Evolutionary conservation across 2,797 vertebrate species (phyloP), one percentile per base, ranked within the genome.

Genomic region (Alauda arvensis): DNA sequence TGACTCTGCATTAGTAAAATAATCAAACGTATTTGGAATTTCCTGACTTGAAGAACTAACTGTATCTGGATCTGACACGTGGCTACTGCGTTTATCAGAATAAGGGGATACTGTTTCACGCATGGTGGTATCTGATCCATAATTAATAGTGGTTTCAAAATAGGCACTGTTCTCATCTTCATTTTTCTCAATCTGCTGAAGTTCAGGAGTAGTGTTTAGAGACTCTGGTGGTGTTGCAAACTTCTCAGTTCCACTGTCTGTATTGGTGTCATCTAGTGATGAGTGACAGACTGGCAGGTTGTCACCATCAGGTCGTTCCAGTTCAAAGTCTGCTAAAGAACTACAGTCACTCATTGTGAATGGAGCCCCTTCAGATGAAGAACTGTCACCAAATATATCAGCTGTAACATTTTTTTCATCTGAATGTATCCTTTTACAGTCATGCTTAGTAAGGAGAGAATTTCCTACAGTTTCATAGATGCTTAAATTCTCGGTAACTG

Each of bases 331-430:
- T 39, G 91, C 76, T 76, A 85, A 51, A 60, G 95, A 97, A 9
- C 90, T 95, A 4, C 42, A 79, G 11, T 96, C 95, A 26, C 96
- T 97, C 40, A 97, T 51, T 45, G 97, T 97, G 71, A 97, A 97
- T 9, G 93, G 52, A 56, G 89, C 92, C 12, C 97, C 97, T 85
- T 96, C 96, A 10, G 95, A 88, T 65, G 95, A 94, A 71, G 92
- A 94, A 25, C 83, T 94, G 8, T 90, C 67, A 1, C 21, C 62
- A 67, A 74, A 83, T 29, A 45, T 1, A 56, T 83, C 63, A 15
- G 48, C 71, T 25, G 21, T 45, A 83, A 33, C 9, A 29, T 33
- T 14, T 62, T 40, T 77, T 43, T 59, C n/a, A 25, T 53, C 40
- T 65, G 52, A 49, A 26, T 0, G 0, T 53, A 63, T 48, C 4